These are phyloP conservation scores for Zapus hudsonius DNA, from an alignment of 2,113 vertebrate genomes.

Conservation along the genomic window DNA sequence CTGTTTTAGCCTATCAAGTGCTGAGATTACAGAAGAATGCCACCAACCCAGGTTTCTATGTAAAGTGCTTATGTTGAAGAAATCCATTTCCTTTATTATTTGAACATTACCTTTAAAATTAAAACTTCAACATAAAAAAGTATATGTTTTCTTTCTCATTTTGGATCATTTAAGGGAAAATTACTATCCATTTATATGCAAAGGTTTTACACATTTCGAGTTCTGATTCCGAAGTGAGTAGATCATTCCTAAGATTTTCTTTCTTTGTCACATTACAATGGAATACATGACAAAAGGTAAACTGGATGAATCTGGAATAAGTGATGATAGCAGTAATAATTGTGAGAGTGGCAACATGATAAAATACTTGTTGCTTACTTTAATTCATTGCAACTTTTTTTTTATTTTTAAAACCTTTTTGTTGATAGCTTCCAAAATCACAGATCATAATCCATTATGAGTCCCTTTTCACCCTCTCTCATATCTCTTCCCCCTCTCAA, in stretches of 20 bases:
- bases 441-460: too few relatives aligned
- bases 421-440: too few relatives aligned
- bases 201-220: neutral
- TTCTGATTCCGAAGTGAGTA: neutral
- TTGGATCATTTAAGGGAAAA: neutral
- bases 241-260: neutral
- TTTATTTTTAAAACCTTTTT: too few relatives aligned
- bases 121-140: neutral
- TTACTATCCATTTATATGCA: neutral
- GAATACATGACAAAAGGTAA: neutral
- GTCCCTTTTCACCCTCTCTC: too few relatives aligned
- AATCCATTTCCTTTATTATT: neutral
- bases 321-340: neutral
- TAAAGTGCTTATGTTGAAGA: neutral
- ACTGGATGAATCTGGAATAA: too few relatives aligned
- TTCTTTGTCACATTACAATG: neutral
- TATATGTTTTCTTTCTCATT: conserved; percentile 26
- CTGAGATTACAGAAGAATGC: too few relatives aligned
- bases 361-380: neutral
- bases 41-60: too few relatives aligned
- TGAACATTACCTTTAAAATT: conserved; percentile 37
- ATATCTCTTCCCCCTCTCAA: too few relatives aligned
- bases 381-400: neutral
- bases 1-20: too few relatives aligned
- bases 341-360: neutral